Conservation (phyloP, 1,140 invertebrate genomes). For the Drosophila tropicalis region DNA sequence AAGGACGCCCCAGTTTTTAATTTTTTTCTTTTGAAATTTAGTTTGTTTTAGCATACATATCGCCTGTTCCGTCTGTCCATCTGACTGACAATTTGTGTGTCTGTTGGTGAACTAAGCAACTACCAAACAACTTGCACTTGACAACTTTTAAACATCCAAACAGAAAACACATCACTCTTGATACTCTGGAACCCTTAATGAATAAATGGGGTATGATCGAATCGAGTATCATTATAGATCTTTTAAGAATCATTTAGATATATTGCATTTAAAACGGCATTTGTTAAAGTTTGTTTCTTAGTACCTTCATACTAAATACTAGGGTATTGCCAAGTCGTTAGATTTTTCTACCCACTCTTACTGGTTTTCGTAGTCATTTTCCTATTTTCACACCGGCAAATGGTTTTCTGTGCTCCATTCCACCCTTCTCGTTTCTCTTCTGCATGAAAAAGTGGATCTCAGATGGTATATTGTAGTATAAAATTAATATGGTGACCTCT, state of each 20-base stretch:
- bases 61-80: background rate
- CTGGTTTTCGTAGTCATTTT: background rate
- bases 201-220: background rate
- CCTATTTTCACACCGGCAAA: background rate
- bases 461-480: background rate
- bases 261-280: no score
- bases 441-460: background rate
- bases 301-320: no score
- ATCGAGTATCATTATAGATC: no score
- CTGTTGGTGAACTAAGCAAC: background rate
- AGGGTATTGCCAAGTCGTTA: background rate
- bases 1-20: background rate
- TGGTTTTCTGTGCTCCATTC: background rate
- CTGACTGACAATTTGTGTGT: slow-evolving; percentile 4
- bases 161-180: background rate
- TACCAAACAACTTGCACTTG: slow-evolving; percentile 5
- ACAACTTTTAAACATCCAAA: slow-evolving; percentile 4
- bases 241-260: no score
- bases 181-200: background rate
- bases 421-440: background rate
- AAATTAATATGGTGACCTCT: slow-evolving; percentile 2
- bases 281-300: no score
- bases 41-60: background rate
- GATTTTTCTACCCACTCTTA: background rate
- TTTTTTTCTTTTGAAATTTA: background rate